These are phyloP conservation scores for Chrysodeixis includens DNA, from an alignment of 2,888 invertebrate genomes.

Conservation along the genomic window DNA sequence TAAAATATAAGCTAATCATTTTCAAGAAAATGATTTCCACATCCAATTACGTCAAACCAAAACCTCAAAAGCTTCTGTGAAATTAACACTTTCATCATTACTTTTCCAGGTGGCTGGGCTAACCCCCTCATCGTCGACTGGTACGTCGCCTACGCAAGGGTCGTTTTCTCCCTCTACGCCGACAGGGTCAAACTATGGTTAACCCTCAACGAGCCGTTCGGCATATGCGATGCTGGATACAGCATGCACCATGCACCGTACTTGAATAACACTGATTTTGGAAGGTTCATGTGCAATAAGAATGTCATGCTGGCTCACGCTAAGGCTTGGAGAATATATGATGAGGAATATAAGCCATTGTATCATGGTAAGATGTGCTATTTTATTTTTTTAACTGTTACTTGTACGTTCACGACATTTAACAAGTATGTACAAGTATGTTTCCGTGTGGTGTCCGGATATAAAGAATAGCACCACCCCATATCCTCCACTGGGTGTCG, in stretches of 20 bases:
- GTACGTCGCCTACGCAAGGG: slow-evolving; percentile 89
- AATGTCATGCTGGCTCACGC: slow-evolving; percentile 91
- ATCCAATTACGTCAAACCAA: too few relatives aligned
- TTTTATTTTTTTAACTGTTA: too few relatives aligned
- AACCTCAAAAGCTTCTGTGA: too few relatives aligned
- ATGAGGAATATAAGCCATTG: slow-evolving; percentile 81
- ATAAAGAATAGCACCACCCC: too few relatives aligned
- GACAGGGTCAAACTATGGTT: slow-evolving; percentile 91
- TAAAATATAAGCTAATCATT: too few relatives aligned
- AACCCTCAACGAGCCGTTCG: slow-evolving; percentile 91
- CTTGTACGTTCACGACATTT: too few relatives aligned
- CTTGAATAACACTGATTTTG: slow-evolving; percentile 74
- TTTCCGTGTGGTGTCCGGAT: too few relatives aligned
- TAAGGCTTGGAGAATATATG: slow-evolving; percentile 88
- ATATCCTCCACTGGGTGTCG: too few relatives aligned
- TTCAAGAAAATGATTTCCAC: too few relatives aligned
- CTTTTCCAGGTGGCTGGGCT: slow-evolving; percentile 89
- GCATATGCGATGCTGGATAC: slow-evolving; percentile 76
- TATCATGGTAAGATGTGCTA: slow-evolving; percentile 79
- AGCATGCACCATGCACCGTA: slow-evolving; percentile 74
- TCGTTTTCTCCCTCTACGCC: slow-evolving; percentile 87
- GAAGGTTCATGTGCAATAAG: slow-evolving; percentile 90
- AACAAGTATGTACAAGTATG: too few relatives aligned
- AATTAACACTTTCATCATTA: too few relatives aligned
- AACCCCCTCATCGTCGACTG: slow-evolving; percentile 89